These are phyloP conservation scores for Atethmia centrago DNA, from an alignment of 2,888 invertebrate species.

Conservation along the genomic window DNA sequence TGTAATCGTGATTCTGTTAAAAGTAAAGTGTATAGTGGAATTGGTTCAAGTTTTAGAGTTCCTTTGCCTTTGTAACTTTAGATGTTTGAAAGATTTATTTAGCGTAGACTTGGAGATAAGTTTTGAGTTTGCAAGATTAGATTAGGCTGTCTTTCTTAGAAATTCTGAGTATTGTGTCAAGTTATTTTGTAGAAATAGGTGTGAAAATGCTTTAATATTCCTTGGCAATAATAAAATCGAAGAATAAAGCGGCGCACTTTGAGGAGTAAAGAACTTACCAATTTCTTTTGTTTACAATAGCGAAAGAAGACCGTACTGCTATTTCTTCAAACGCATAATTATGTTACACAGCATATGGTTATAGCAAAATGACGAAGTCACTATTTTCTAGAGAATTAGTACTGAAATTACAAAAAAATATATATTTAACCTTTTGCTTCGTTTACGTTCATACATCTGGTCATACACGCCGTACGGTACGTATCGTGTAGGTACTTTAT, in stretches of 20 bases:
- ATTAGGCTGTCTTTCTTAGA: neutral
- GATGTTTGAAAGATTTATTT: slow-evolving; percentile 4
- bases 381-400: neutral
- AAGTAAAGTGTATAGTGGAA: neutral
- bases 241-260: neutral
- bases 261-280: neutral
- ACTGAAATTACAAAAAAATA: too few species aligned
- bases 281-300: neutral
- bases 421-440: too few species aligned
- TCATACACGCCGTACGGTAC: neutral
- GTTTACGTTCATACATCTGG: too few species aligned
- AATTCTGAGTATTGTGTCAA: neutral
- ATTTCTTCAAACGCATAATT: too few species aligned
- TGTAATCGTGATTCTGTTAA: slow-evolving; percentile 19
- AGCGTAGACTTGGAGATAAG: neutral
- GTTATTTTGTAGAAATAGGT: neutral
- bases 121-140: slow-evolving; percentile 1
- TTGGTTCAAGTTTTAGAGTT: slow-evolving; percentile 10
- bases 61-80: neutral
- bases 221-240: neutral
- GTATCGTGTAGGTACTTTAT: neutral
- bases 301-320: neutral
- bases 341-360: too few species aligned
- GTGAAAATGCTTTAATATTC: neutral
- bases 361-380: neutral